Percentiles rank a stretch among this genome's conserved stretches.
Evolutionary conservation across 1,140 invertebrate genomes (phyloP).

Genomic region (Venustaconcha ellipsiformis): DNA sequence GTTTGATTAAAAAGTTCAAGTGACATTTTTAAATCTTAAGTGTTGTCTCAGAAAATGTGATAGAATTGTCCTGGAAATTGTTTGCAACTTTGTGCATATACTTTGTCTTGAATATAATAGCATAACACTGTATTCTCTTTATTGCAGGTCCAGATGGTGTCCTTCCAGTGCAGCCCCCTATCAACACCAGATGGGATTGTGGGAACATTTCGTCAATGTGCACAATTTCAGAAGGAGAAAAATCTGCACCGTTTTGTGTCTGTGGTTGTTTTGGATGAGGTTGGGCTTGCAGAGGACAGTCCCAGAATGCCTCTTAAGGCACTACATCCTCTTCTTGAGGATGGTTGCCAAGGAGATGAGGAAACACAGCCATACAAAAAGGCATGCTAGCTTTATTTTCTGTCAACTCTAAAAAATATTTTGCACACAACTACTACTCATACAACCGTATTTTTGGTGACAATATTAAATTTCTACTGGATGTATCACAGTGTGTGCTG

Average conservation of each 20-base stretch:
- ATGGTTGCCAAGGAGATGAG: slow-evolving; percentile 38
- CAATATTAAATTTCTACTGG: too few species aligned
- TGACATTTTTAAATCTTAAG: not conserved
- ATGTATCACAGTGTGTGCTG: too few species aligned
- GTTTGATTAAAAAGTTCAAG: not conserved
- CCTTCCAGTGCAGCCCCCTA: slow-evolving; percentile 63
- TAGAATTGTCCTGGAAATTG: slow-evolving; percentile 1
- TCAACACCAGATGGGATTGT: slow-evolving; percentile 63
- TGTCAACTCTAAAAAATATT: too few species aligned
- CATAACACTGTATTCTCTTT: too few species aligned
- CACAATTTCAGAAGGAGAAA: slow-evolving; percentile 56
- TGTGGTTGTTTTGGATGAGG: too few species aligned
- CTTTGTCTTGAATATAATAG: not conserved
- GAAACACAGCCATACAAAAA: slow-evolving; percentile 33
- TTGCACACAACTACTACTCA: too few species aligned
- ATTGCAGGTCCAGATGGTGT: slow-evolving; percentile 58
- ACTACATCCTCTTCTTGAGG: slow-evolving; percentile 35
- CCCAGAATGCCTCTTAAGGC: slow-evolving; percentile 61
- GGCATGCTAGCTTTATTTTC: not conserved
- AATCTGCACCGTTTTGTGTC: slow-evolving; percentile 55
- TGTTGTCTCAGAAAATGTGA: not conserved
- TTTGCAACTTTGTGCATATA: not conserved
- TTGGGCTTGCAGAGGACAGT: too few species aligned
- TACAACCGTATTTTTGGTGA: too few species aligned
- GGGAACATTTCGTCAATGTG: slow-evolving; percentile 56